These are phyloP conservation scores for Lampropteryx suffumata DNA, from an alignment of 2,888 invertebrate genomes.

Conservation along the genomic window DNA sequence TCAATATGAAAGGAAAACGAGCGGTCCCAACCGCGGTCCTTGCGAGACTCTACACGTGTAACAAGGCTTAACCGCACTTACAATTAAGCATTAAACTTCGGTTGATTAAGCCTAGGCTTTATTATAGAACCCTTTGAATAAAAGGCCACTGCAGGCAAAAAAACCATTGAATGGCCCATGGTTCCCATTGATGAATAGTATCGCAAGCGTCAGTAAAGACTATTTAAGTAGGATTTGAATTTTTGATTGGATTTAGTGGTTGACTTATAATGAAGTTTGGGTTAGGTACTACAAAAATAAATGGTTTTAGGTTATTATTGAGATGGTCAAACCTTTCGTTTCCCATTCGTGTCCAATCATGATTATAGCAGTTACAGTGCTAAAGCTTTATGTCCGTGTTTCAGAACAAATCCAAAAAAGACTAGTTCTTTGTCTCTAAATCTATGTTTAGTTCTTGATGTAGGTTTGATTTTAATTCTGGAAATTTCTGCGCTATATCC, in stretches of 20 bases:
- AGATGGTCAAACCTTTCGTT: no score
- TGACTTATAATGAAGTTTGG: constrained; percentile 34
- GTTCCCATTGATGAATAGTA: constrained; percentile 43
- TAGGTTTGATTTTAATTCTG: no score
- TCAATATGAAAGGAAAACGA: constrained; percentile 64
- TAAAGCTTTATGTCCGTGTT: no score
- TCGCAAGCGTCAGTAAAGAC: constrained; percentile 42
- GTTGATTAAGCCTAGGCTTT: constrained; percentile 78
- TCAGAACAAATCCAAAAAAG: no score
- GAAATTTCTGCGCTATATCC: no score
- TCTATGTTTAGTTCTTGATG: no score
- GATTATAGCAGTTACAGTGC: no score
- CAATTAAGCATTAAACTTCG: constrained; percentile 80
- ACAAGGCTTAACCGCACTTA: constrained; percentile 75
- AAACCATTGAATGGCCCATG: constrained; percentile 62
- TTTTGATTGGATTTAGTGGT: constrained; percentile 39
- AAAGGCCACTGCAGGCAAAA: constrained; percentile 62
- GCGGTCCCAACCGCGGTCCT: constrained; percentile 51
- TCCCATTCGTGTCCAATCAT: no score
- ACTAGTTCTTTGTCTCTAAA: no score
- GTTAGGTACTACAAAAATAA: no score
- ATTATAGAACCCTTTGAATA: constrained; percentile 76
- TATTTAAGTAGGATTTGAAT: constrained; percentile 40
- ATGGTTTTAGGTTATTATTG: no score
- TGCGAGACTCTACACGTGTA: constrained; percentile 75